A percentile compares a stretch with the other conserved stretches of the same genome.
phyloP scores from a whole-genome alignment of 2,888 invertebrate species.

The Elgonia sp. region DNA sequence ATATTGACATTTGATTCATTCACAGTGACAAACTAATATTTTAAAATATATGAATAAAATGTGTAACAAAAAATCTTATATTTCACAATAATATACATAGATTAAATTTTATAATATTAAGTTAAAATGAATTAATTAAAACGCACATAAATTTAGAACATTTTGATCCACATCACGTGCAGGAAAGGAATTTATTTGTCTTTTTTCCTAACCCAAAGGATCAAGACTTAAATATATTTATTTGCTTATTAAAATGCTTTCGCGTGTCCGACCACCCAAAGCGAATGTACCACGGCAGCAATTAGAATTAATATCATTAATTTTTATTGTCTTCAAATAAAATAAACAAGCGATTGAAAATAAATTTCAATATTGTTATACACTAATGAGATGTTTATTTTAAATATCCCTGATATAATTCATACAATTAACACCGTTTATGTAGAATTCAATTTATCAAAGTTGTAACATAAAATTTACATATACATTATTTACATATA shows the following conservation, averaged over 20 bases:
- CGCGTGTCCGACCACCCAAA: conserved; percentile 60
- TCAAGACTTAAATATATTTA: conserved; percentile 43
- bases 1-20: too few relatives aligned
- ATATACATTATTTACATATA: too few relatives aligned
- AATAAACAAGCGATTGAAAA: conserved; percentile 9
- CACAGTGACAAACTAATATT: too few relatives aligned
- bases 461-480: too few relatives aligned
- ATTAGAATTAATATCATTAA: conserved; percentile 60
- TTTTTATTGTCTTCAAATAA: conserved; percentile 20
- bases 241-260: conserved; percentile 67
- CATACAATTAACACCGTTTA: background rate
- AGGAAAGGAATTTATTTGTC: conserved; percentile 10
- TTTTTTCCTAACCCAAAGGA: conserved; percentile 11
- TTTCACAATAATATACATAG: background rate
- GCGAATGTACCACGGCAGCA: conserved; percentile 30
- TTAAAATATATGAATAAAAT: too few relatives aligned
- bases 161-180: conserved; percentile 42
- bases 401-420: too few relatives aligned
- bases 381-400: background rate
- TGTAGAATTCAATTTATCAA: background rate
- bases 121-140: background rate
- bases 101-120: background rate
- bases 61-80: background rate
- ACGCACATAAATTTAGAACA: background rate
- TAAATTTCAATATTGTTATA: background rate